These are phyloP conservation scores for Monochamus saltuarius DNA, from an alignment of 1,140 invertebrate genomes.

Conservation along the genomic window DNA sequence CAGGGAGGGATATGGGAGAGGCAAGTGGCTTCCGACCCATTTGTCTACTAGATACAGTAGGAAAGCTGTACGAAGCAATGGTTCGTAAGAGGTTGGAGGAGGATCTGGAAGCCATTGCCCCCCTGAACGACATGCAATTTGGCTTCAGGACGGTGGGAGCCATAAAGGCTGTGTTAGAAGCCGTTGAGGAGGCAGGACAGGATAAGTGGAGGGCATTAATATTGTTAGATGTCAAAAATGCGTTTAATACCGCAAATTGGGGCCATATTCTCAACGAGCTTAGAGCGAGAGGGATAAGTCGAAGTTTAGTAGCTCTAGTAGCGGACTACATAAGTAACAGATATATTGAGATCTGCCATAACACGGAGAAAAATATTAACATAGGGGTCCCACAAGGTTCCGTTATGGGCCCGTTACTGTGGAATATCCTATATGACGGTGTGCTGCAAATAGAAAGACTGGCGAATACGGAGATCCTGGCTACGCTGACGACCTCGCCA, in stretches of 20 bases:
- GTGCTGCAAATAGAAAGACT: too few relatives aligned
- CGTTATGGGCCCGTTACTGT: conserved; percentile 48
- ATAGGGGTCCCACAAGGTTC: conserved; percentile 55
- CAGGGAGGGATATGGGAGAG: conserved; percentile 29
- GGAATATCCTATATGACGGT: conserved; percentile 51
- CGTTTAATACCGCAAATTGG: conserved; percentile 53
- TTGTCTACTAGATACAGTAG: conserved; percentile 48
- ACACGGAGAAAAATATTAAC: conserved; percentile 27
- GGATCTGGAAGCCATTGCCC: conserved; percentile 21
- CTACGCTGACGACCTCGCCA: conserved; percentile 43
- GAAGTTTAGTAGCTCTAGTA: conserved; percentile 37
- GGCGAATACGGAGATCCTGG: too few relatives aligned
- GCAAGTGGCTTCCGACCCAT: conserved; percentile 50
- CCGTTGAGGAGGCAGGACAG: not conserved
- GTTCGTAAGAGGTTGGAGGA: conserved; percentile 24
- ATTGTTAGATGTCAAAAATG: conserved; percentile 53
- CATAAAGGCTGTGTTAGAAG: conserved; percentile 25
- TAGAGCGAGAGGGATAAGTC: conserved; percentile 25
- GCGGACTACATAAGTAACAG: conserved; percentile 44
- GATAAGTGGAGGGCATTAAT: conserved; percentile 40
- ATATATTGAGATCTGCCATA: too few relatives aligned
- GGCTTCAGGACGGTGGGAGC: conserved; percentile 49
- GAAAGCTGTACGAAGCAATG: conserved; percentile 49
- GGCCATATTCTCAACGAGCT: conserved; percentile 16
- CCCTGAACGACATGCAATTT: conserved; percentile 44